Conservation (phyloP, 2,113 vertebrate genomes). For the Probosciger aterrimus region DNA sequence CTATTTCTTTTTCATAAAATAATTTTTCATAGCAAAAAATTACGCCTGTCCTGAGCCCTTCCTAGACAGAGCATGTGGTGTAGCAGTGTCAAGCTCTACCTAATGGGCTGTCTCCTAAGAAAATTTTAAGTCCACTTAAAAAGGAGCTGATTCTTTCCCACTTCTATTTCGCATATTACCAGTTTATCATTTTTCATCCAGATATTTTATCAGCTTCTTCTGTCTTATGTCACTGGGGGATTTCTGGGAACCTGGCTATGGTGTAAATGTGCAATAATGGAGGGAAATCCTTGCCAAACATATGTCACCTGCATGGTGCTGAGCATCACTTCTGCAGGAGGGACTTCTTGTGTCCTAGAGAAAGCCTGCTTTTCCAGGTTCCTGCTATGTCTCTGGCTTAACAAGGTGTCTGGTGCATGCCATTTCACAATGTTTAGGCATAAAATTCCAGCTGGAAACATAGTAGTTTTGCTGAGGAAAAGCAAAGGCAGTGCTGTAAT, state of each 20-base stretch:
- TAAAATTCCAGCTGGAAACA: not conserved
- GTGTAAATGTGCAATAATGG: not conserved
- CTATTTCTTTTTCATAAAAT: not conserved
- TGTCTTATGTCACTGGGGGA: not conserved
- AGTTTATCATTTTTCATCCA: not conserved
- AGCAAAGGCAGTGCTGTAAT: not conserved
- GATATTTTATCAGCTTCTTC: not conserved
- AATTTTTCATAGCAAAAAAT: not conserved
- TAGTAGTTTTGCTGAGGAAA: not conserved
- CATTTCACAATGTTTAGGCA: not conserved
- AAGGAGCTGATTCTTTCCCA: not conserved
- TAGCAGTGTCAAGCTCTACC: not conserved
- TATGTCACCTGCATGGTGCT: not conserved
- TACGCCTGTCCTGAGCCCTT: not conserved
- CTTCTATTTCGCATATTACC: not conserved
- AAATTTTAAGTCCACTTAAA: not conserved
- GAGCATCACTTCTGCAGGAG: not conserved
- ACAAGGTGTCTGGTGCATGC: not conserved
- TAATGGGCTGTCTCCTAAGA: not conserved
- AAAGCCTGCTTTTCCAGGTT: not conserved
- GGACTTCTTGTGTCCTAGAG: not conserved
- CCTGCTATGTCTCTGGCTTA: rapidly evolving
- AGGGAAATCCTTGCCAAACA: not conserved
- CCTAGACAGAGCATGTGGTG: not conserved
- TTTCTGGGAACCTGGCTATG: not conserved